Evolutionary conservation across 1,140 invertebrate genomes (phyloP).

Genomic region (Eupeodes corollae): DNA sequence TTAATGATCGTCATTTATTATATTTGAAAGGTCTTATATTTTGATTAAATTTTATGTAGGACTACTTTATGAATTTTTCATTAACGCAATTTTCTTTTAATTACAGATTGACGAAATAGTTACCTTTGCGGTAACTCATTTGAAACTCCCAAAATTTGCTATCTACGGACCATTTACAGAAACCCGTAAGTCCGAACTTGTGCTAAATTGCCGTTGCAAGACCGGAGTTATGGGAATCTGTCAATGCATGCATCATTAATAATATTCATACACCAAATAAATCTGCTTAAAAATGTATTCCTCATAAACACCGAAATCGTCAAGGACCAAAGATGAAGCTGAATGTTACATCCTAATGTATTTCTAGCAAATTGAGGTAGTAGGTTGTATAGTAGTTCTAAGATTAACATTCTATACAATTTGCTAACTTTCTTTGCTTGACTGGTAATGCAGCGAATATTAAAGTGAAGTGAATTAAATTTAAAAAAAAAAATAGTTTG

Average conservation of each 20-base stretch:
- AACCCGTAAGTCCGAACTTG: slow-evolving; percentile 40
- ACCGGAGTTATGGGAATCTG: slow-evolving; percentile 39
- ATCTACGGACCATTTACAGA: slow-evolving; percentile 35
- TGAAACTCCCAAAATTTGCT: no score
- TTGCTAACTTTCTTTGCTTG: slow-evolving; percentile 39
- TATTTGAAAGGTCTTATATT: no score
- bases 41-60: no score
- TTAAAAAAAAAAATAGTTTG: slow-evolving; percentile 3
- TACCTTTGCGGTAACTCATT: no score
- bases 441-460: slow-evolving; percentile 20
- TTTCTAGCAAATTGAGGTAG: slow-evolving; percentile 39
- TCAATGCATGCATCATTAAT: slow-evolving; percentile 34
- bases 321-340: neutral
- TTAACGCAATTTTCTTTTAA: no score
- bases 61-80: no score
- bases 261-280: neutral
- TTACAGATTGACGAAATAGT: no score
- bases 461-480: neutral
- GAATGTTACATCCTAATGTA: neutral
- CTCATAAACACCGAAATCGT: neutral
- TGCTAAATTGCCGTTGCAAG: slow-evolving; percentile 37
- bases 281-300: neutral
- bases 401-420: slow-evolving; percentile 34
- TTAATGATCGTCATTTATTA: no score
- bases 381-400: slow-evolving; percentile 38